These are phyloP conservation scores for Bothrops alternatus DNA, from an alignment of 2,797 vertebrate genomes.

Conservation along the genomic window DNA sequence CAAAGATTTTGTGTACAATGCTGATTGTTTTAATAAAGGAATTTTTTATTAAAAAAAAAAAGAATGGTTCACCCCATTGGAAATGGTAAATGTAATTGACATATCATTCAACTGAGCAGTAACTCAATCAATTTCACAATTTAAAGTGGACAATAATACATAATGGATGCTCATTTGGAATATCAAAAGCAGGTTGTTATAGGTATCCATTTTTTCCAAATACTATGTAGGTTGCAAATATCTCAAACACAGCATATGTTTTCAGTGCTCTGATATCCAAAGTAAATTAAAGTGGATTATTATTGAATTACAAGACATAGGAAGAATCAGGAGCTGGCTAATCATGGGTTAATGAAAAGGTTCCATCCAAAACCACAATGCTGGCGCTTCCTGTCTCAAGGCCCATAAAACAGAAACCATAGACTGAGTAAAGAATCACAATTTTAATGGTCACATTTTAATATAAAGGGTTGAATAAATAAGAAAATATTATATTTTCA, in stretches of 20 bases:
- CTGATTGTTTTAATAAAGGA: too few species aligned
- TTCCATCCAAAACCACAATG: constrained; percentile 41
- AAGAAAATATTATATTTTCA: constrained; percentile 52
- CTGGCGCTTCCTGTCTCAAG: neutral
- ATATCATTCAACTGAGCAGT: neutral
- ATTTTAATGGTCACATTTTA: constrained; percentile 56
- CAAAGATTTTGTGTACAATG: too few species aligned
- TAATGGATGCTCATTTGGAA: neutral
- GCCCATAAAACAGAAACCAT: neutral
- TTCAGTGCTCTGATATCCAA: neutral
- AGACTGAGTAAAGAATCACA: neutral
- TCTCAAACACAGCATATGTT: neutral
- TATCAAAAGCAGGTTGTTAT: neutral
- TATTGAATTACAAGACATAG: constrained; percentile 10
- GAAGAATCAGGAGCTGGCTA: neutral
- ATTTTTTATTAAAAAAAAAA: too few species aligned
- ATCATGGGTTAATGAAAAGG: neutral
- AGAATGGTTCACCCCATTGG: neutral
- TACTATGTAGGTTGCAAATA: neutral
- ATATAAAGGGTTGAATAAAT: constrained; percentile 49
- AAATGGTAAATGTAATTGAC: neutral
- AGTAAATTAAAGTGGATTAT: neutral
- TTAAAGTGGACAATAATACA: neutral
- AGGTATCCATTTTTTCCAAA: neutral
- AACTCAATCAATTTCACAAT: neutral